Conservation (phyloP, 1,140 invertebrate genomes). For the Theocolax elegans region DNA sequence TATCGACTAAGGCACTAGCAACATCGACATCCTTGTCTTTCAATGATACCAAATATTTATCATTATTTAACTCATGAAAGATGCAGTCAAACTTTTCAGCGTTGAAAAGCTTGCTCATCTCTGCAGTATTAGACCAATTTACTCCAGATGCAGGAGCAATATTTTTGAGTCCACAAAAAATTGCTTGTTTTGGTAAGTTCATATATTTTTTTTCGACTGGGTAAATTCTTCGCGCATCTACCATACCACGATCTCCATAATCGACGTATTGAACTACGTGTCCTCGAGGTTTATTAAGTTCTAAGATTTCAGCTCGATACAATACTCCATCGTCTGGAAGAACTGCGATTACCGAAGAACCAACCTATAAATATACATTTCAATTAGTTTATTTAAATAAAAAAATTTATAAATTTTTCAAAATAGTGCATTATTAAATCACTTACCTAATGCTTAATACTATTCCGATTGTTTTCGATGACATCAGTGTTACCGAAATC, state of each 20-base stretch:
- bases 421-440: no score
- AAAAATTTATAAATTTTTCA: no score
- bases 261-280: slow-evolving; percentile 78
- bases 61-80: slow-evolving; percentile 65
- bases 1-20: slow-evolving; percentile 58
- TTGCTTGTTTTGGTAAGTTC: slow-evolving; percentile 76
- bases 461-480: slow-evolving; percentile 69
- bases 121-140: slow-evolving; percentile 66
- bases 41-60: slow-evolving; percentile 69
- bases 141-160: slow-evolving; percentile 66
- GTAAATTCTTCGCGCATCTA: slow-evolving; percentile 73
- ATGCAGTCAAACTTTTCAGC: slow-evolving; percentile 69
- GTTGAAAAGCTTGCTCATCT: slow-evolving; percentile 71
- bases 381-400: not conserved
- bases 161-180: slow-evolving; percentile 73
- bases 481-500: slow-evolving; percentile 86
- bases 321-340: slow-evolving; percentile 77
- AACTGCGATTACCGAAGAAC: slow-evolving; percentile 74
- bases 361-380: slow-evolving; percentile 60
- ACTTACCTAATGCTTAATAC: slow-evolving; percentile 74
- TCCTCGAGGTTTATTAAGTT: slow-evolving; percentile 67
- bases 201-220: slow-evolving; percentile 74
- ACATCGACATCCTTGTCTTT: slow-evolving; percentile 63
- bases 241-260: slow-evolving; percentile 77
- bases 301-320: slow-evolving; percentile 74